Base-by-base conservation (phyloP, 1,140 invertebrate genomes). In the Eumaeus atala region DNA sequence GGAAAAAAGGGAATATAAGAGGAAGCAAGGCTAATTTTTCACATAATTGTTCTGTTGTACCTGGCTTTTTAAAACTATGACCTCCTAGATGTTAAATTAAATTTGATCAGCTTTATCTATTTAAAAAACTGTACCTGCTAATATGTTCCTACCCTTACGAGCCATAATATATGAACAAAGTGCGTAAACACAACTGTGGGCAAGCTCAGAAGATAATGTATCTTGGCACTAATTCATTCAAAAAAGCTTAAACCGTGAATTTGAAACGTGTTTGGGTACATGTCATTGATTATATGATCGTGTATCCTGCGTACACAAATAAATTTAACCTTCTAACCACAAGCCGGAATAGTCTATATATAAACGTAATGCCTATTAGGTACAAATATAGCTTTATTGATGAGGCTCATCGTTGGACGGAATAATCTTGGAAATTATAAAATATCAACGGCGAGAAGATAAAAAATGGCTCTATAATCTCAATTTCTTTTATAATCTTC, bases 181-280 rank as follows among this genome's bases (percentile, higher is more conserved):
- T 2, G 21, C n/a, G n/a, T n/a, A n/a, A n/a, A n/a, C 6, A 28
- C 21, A 28, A 28, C 2, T 37, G 38, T 58, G 58, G 49, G 51
- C 54, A 57, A 55, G 33, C 35, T 62, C 48, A 33, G 61, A 61
- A 40, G 49, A 44, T 68, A 55, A 66, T 55, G 51, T 36, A 52
- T 57, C 54, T 34, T 59, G 61, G 48, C 61, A 61, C 42, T 62
- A 65, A 68, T 59, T 59, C 59, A 65, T 67, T 61, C 59, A 60
- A 58, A 44, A 50, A 40, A 49, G 17, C 35, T 52, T 55, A 16
- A 58, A 58, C 21, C 6, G 21, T 60, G 55, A 61, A 58, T 28
- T 50, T 51, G 50, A 37, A 21, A 52, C 18, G 51, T 52, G 48
- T 60, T 56, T 60, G 53, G 53, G 40, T 50, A 44, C 12, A 17